Base-by-base conservation (phyloP, 2,113 vertebrate species). In the Melanerpes aurifrons region DNA sequence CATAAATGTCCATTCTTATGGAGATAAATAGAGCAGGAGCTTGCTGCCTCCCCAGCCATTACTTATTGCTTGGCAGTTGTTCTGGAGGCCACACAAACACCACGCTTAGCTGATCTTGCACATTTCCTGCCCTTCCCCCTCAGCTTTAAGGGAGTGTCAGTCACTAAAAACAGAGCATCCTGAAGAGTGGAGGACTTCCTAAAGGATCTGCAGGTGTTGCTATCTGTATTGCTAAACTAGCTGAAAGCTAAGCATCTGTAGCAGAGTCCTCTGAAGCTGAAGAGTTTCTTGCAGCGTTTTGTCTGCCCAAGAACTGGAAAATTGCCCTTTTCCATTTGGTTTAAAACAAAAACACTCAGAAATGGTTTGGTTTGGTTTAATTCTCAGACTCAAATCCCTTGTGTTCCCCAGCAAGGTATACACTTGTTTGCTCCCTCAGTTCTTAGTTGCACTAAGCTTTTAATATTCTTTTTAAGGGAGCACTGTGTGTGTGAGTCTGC, bases 121-220 rank as follows among this genome's bases (percentile, higher is more conserved):
- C 74, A 79, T 95, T 94, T 86, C 88, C 86, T 96, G 86, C 90
- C 11, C 1, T 79, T 88, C 84, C 74, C 90, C 88, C 76, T 88
- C n/a, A 71, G 83, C 90, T 87, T 94, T 92, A 95, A 84, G 95
- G 88, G 82, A 76, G 86, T 59, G 74, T 90, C 90, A 93, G 75
- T 89, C 77, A 62, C 81, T 93, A 48, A 80, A 88, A 86, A 21
- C 83, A 57, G 4, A 93, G 70, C 80, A 86, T 84, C 70, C 76
- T 72, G 48, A 86, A 75, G 26, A 74, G 66, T 37, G 62, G 35
- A 94, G 92, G 67, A 84, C 90, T 92, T 96, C 76, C 73, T 92
- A 69, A 95, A 96, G 90, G 77, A 82, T 78, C 83, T 96, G 90
- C 95, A 95, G 95, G 86, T 94, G 95, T 70, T 90, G 76, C 82